Conservation (phyloP, 2,113 vertebrate species). For the Dromiciops gliroides region DNA sequence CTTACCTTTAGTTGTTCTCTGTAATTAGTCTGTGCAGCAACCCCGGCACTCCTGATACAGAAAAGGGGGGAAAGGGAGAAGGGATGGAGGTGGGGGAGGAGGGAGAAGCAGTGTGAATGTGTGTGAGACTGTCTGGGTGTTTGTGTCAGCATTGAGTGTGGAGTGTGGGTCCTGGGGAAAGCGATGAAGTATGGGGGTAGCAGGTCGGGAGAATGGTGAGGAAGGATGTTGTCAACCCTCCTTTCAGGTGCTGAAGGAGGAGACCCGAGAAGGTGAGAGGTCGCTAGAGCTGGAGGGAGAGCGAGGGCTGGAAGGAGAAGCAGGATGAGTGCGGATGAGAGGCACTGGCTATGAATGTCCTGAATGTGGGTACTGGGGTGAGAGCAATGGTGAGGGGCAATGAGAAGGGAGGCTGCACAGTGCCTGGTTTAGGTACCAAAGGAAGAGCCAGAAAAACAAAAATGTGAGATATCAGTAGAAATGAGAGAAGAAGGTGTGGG, state of each 20-base stretch:
- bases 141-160: background rate
- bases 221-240: slow-evolving; percentile 73
- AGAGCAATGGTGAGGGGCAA: slow-evolving; percentile 22
- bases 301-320: background rate
- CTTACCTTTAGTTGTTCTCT: slow-evolving; percentile 87
- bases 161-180: slow-evolving; percentile 43
- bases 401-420: background rate
- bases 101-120: slow-evolving; percentile 73
- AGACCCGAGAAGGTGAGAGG: slow-evolving; percentile 44
- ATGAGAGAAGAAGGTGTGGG: slow-evolving; percentile 52
- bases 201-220: background rate
- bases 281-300: slow-evolving; percentile 60
- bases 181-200: slow-evolving; percentile 67
- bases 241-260: slow-evolving; percentile 66
- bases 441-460: background rate
- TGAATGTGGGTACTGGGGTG: background rate
- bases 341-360: background rate
- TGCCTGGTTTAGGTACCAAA: background rate
- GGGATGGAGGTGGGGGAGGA: slow-evolving; percentile 55
- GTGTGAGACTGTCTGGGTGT: slow-evolving; percentile 49
- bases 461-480: background rate
- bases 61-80: slow-evolving; percentile 79
- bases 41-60: slow-evolving; percentile 82
- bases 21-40: slow-evolving; percentile 85
- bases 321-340: background rate